Conservation (phyloP, 2,888 invertebrate genomes). For the Hymenopus coronatus region DNA sequence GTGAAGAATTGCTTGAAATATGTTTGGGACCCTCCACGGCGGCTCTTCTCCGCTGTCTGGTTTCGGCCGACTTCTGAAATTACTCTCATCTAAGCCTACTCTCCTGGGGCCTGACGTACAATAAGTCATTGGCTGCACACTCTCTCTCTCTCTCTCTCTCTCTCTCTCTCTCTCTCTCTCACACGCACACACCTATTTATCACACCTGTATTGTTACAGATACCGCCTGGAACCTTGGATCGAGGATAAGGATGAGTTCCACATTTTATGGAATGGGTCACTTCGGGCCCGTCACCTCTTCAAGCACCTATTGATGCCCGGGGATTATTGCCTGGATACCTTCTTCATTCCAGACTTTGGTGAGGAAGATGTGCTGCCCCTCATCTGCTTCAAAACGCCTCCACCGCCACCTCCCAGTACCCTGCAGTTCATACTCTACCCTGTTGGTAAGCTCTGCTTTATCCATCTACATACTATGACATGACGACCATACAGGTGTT, state of each 20-base stretch:
- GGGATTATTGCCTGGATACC: constrained; percentile 61
- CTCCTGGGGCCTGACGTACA: too few relatives aligned
- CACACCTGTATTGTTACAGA: constrained; percentile 42
- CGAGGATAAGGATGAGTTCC: constrained; percentile 53
- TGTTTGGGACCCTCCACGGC: too few relatives aligned
- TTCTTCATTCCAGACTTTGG: constrained; percentile 42
- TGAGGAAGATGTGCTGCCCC: constrained; percentile 51
- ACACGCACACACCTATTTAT: too few relatives aligned
- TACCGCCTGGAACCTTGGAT: constrained; percentile 55
- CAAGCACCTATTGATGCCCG: constrained; percentile 50
- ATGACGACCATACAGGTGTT: too few relatives aligned
- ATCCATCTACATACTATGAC: neutral
- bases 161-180: too few relatives aligned
- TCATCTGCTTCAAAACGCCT: constrained; percentile 49
- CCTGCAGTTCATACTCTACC: constrained; percentile 29
- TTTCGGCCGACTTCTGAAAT: too few relatives aligned
- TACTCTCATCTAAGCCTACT: too few relatives aligned
- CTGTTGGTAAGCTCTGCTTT: constrained; percentile 24
- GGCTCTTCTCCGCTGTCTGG: too few relatives aligned
- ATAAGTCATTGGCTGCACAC: too few relatives aligned
- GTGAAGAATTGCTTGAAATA: too few relatives aligned
- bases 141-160: too few relatives aligned
- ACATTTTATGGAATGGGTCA: constrained; percentile 58
- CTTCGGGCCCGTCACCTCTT: constrained; percentile 51
- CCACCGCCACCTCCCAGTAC: constrained; percentile 28